These are phyloP conservation scores for Anguilla marmorata DNA, from an alignment of 2,797 vertebrate species.

Conservation along the genomic window DNA sequence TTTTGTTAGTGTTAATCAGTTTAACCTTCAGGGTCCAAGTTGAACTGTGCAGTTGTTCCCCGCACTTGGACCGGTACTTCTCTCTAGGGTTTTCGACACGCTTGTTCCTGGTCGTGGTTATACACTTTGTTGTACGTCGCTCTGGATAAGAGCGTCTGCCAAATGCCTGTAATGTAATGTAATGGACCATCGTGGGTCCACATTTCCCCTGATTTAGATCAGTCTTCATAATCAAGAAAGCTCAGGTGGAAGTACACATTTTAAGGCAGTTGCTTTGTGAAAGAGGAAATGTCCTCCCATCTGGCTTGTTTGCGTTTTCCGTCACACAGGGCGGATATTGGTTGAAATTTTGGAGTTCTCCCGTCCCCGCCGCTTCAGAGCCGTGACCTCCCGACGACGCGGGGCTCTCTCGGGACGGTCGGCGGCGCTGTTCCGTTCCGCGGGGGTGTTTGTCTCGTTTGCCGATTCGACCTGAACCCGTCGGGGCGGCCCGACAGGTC, in stretches of 20 bases:
- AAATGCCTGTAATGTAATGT: too few relatives aligned
- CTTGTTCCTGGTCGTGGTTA: too few relatives aligned
- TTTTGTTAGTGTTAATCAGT: background rate
- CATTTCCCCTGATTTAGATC: background rate
- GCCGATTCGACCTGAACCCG: slow-evolving; percentile 61
- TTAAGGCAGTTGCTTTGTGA: background rate
- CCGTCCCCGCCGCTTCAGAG: too few relatives aligned
- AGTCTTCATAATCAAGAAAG: background rate
- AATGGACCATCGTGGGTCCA: background rate
- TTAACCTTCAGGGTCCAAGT: too few relatives aligned
- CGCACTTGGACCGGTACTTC: too few relatives aligned
- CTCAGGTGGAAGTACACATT: background rate
- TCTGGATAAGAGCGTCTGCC: too few relatives aligned
- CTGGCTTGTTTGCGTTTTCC: background rate
- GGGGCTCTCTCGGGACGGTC: background rate
- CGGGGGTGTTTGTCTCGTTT: slow-evolving; percentile 1
- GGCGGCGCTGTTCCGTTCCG: background rate
- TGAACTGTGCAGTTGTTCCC: too few relatives aligned
- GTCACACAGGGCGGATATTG: background rate
- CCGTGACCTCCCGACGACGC: too few relatives aligned
- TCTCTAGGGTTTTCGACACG: too few relatives aligned
- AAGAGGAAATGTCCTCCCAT: background rate
- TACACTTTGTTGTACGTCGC: too few relatives aligned
- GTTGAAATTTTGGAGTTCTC: slow-evolving; percentile 2
- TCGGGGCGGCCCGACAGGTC: slow-evolving; percentile 75